A percentile compares a stretch with the other conserved stretches of the same genome.
These are phyloP conservation scores for Poeciliopsis prolifica DNA, from an alignment of 2,113 vertebrate species.

Conservation along the genomic window DNA sequence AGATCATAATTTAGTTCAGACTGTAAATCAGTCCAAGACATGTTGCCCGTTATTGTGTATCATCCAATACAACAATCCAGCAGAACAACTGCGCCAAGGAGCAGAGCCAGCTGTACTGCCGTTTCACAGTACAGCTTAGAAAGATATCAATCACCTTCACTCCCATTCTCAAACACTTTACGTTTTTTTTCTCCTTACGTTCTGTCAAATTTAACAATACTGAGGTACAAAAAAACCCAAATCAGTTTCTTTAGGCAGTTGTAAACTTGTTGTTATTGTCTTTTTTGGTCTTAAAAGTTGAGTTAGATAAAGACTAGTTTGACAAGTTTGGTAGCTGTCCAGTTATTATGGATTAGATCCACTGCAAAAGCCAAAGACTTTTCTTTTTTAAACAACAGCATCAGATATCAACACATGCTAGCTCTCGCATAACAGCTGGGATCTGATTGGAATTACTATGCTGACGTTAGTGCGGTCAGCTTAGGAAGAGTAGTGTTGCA, in stretches of 20 bases:
- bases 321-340: not conserved
- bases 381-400: slow-evolving; percentile 11
- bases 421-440: slow-evolving; percentile 46
- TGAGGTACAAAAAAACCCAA: slow-evolving; percentile 3
- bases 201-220: slow-evolving; percentile 42
- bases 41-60: slow-evolving; percentile 8
- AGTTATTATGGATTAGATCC: slow-evolving; percentile 33
- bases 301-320: not conserved
- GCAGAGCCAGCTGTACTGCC: slow-evolving; percentile 13
- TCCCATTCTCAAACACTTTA: slow-evolving; percentile 40
- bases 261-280: not conserved
- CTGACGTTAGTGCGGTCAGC: slow-evolving; percentile 32
- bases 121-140: slow-evolving; percentile 14
- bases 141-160: slow-evolving; percentile 31
- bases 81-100: slow-evolving; percentile 24
- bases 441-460: slow-evolving; percentile 48
- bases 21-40: slow-evolving; percentile 43
- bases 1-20: slow-evolving; percentile 6
- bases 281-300: not conserved
- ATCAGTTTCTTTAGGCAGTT: not conserved
- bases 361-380: slow-evolving; percentile 46
- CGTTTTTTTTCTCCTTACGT: slow-evolving; percentile 41
- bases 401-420: slow-evolving; percentile 37
- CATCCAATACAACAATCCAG: slow-evolving; percentile 14
- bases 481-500: slow-evolving; percentile 37